Evolutionary conservation across 1,140 invertebrate genomes (phyloP), one percentile per base, ranked within the genome.

Genomic region (Pseudomyrmex pallidus): DNA sequence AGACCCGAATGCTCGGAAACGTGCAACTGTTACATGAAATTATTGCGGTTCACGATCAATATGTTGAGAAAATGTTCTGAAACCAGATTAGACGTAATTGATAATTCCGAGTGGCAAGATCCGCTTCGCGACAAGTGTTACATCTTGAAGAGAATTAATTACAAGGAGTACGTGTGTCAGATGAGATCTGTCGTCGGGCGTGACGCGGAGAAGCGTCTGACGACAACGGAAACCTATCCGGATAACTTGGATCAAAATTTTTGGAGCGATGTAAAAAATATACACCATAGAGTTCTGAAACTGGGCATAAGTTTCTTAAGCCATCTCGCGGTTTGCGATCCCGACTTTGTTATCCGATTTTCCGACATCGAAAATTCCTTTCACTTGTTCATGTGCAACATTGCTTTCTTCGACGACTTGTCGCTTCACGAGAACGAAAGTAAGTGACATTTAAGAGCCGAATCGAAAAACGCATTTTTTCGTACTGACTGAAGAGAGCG

Each of bases 231-330:
- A 15, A 63, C 56, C 17, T 84, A 88, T 57, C 50, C 20, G 2
- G 63, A 86, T 25, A 63, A 74, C 1, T 74, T 80, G 0, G 86
- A 90, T 57, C 59, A 64, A 15, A 87, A 90, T 62, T 90, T 89
- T 85, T 92, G 91, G 91, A 12, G 70, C 5, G 66, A 70, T n/a
- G 52, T 93, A 0, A 90, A 83, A 83, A 88, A 59, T 1, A 74
- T 74, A 13, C 93, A 94, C 77, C 85, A 88, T n/a, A 84, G 84
- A 50, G 61, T 90, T 62, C 68, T 94, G 25, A 89, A 83, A 77
- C 90, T 90, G 20, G 93, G 93, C 25, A 92, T 93, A 10, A 84
- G 78, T 82, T 92, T 94, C 59, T 80, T 94, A 13, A 90, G 90
- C 74, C 92, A 91, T 63, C 80, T 94, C 2, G 85, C 89, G 0